phyloP scores from a whole-genome alignment of 2,888 invertebrate genomes.

The Drosophila parthenogenetica region DNA sequence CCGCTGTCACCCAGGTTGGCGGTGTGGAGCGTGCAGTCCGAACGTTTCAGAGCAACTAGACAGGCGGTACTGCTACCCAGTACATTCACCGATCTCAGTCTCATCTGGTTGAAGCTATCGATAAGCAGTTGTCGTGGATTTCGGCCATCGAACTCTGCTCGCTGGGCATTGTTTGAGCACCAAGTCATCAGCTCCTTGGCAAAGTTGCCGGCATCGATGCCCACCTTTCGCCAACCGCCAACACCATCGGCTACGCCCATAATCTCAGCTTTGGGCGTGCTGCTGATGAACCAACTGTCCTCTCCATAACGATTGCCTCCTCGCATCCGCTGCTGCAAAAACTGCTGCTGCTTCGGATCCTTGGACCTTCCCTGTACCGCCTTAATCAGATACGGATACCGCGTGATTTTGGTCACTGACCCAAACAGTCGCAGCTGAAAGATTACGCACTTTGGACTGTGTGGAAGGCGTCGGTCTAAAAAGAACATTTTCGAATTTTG shows the following conservation, averaged over 20 bases:
- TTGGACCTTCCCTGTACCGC: constrained; percentile 62
- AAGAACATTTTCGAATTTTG: constrained; percentile 26
- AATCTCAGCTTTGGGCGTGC: constrained; percentile 58
- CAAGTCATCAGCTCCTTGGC: constrained; percentile 96
- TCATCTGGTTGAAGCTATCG: constrained; percentile 93
- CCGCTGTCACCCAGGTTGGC: constrained; percentile 99
- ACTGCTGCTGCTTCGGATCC: neutral
- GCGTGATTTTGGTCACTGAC: neutral
- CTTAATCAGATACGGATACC: constrained; percentile 52
- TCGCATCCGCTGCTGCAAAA: neutral
- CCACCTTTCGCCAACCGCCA: constrained; percentile 98
- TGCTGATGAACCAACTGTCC: constrained; percentile 64
- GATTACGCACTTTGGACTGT: neutral
- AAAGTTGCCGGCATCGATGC: constrained; percentile 97
- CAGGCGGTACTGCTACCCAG: constrained; percentile 98
- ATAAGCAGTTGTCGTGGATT: constrained; percentile 94
- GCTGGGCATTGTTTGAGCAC: constrained; percentile 94
- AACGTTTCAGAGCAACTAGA: constrained; percentile 95
- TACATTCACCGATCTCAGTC: constrained; percentile 93
- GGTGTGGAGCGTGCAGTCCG: constrained; percentile 94
- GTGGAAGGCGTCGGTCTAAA: neutral
- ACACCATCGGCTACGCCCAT: constrained; percentile 98
- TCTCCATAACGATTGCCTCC: constrained; percentile 56
- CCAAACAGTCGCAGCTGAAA: constrained; percentile 4
- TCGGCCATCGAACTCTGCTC: constrained; percentile 92